phyloP scores from a whole-genome alignment of 2,113 vertebrate genomes.

The Odocoileus hemionus region DNA sequence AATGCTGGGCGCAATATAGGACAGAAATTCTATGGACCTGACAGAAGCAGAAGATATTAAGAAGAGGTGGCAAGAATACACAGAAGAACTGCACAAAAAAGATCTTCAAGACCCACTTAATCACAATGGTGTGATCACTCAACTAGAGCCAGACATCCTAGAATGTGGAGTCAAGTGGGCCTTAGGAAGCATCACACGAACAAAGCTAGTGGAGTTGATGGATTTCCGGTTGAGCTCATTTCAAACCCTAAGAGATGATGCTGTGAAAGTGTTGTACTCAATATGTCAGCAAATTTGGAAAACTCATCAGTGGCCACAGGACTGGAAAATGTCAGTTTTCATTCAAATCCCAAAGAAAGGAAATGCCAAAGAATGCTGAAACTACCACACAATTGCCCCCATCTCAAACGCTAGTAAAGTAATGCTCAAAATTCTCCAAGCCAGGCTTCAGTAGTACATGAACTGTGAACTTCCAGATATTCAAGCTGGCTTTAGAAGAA shows the following conservation, averaged over 20 bases:
- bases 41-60: no score
- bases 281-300: background rate
- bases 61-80: no score
- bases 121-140: accelerated
- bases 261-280: background rate
- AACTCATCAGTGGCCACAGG: background rate
- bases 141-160: background rate
- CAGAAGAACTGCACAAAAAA: no score
- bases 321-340: background rate
- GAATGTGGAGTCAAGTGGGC: background rate
- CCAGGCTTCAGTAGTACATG: no score
- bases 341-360: background rate
- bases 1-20: background rate
- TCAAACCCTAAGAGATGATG: background rate
- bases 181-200: background rate
- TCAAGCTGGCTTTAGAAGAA: no score
- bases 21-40: no score
- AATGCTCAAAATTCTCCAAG: no score
- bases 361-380: no score
- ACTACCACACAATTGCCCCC: no score
- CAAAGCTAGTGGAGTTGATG: background rate
- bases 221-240: background rate
- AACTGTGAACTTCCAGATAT: no score
- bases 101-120: no score
- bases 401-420: no score